Evolutionary conservation across 2,797 vertebrate genomes (phyloP).

Genomic region (Salarias fasciatus): DNA sequence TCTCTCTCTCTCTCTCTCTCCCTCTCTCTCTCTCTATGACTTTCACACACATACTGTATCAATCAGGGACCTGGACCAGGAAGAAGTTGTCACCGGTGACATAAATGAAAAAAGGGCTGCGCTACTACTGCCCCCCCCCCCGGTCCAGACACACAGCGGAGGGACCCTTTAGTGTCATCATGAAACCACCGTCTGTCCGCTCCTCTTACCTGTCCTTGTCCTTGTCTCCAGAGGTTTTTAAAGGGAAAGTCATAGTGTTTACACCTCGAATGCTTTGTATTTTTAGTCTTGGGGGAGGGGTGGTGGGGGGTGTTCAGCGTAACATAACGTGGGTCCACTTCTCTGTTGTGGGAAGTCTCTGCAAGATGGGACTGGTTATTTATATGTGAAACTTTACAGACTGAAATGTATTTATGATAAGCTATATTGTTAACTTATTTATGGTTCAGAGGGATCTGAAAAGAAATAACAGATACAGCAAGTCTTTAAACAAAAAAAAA

Average conservation of each 20-base stretch:
- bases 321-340: constrained; percentile 36
- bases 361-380: constrained; percentile 62
- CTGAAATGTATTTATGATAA: constrained; percentile 75
- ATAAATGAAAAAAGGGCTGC: constrained; percentile 68
- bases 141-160: constrained; percentile 39
- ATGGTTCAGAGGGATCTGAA: constrained; percentile 57
- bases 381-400: constrained; percentile 79
- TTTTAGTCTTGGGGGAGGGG: constrained; percentile 11
- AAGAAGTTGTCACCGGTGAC: constrained; percentile 47
- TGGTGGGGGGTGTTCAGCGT: background rate
- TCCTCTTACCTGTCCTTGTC: constrained; percentile 41
- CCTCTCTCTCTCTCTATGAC: constrained; percentile 38
- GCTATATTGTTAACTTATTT: constrained; percentile 79
- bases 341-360: constrained; percentile 17
- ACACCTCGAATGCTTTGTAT: constrained; percentile 53
- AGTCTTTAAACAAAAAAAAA: constrained; percentile 32
- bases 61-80: constrained; percentile 70
- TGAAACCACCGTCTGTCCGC: constrained; percentile 26
- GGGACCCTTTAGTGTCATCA: constrained; percentile 33
- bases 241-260: constrained; percentile 67
- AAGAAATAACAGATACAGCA: constrained; percentile 42
- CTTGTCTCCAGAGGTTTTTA: constrained; percentile 44
- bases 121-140: constrained; percentile 23
- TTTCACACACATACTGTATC: constrained; percentile 36
- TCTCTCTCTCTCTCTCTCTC: too few relatives aligned